Evolutionary conservation across 1,140 invertebrate species (phyloP).

Genomic region (Drosophila athabasca): DNA sequence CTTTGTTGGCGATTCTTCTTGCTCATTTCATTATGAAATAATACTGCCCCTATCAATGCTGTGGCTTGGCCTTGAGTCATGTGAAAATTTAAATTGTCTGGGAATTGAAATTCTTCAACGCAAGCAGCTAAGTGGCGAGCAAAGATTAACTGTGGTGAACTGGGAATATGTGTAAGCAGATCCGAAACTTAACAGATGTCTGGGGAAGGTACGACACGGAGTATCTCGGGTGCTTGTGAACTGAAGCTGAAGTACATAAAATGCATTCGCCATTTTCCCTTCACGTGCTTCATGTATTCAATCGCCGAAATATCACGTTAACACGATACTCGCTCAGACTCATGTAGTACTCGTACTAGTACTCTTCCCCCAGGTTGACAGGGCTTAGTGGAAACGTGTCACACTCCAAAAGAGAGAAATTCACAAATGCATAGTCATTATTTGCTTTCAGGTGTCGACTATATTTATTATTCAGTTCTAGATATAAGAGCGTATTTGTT

Average conservation of each 20-base stretch:
- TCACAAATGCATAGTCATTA: too few relatives aligned
- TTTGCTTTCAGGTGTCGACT: too few relatives aligned
- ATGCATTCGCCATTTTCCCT: not conserved
- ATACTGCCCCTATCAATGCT: not conserved
- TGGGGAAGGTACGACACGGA: too few relatives aligned
- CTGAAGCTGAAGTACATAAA: not conserved
- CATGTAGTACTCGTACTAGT: not conserved
- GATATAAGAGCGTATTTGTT: too few relatives aligned
- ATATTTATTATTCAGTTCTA: too few relatives aligned
- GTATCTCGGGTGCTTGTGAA: not conserved
- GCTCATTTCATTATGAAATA: slow-evolving; percentile 45
- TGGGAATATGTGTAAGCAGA: not conserved
- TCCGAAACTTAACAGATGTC: not conserved
- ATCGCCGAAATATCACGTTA: slow-evolving; percentile 29
- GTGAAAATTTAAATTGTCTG: slow-evolving; percentile 38
- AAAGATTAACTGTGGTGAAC: not conserved
- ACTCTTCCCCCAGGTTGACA: not conserved
- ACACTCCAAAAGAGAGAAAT: too few relatives aligned
- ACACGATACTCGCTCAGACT: slow-evolving; percentile 2
- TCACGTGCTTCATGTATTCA: slow-evolving; percentile 3
- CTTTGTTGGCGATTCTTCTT: slow-evolving; percentile 3
- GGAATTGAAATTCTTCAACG: slow-evolving; percentile 31
- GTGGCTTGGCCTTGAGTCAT: slow-evolving; percentile 46
- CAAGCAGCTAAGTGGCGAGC: not conserved
- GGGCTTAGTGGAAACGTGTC: too few relatives aligned